phyloP scores from a whole-genome alignment of 2,888 invertebrate species.

The Stegana nigrithorax region DNA sequence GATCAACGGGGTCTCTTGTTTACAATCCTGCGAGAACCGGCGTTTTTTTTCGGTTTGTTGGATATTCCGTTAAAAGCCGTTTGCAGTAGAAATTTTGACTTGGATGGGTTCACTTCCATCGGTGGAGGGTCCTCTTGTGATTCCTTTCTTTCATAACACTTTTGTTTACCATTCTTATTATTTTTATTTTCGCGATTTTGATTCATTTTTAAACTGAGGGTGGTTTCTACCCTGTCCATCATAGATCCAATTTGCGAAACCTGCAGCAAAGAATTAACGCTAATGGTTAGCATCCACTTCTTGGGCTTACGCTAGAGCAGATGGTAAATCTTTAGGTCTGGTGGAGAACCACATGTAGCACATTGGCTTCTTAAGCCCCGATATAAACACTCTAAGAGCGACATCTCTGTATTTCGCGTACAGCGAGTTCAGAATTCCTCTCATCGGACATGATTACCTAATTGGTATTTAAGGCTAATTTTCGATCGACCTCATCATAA shows the following conservation, averaged over 20 bases:
- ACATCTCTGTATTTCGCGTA: conserved; percentile 20
- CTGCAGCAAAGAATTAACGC: neutral
- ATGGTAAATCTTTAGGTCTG: conserved; percentile 9
- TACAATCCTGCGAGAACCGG: neutral
- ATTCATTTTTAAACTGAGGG: no score
- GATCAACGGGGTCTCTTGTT: neutral
- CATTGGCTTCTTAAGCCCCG: conserved; percentile 23
- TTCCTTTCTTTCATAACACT: neutral
- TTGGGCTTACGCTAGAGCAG: neutral
- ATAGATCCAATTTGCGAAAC: neutral
- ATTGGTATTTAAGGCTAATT: conserved; percentile 20
- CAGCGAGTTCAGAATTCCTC: conserved; percentile 12
- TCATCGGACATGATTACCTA: conserved; percentile 23
- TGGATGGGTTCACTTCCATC: neutral
- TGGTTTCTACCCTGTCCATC: neutral
- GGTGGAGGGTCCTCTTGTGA: neutral
- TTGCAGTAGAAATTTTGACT: no score
- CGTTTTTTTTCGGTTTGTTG: neutral
- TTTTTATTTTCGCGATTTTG: neutral
- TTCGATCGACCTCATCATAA: conserved; percentile 22
- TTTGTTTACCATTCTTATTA: neutral
- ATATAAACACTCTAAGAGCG: conserved; percentile 8
- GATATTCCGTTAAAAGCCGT: no score
- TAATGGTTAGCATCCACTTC: neutral
- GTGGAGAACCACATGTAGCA: conserved; percentile 9